Base-by-base conservation (phyloP, 2,888 invertebrate genomes). In the Phlogophora meticulosa region DNA sequence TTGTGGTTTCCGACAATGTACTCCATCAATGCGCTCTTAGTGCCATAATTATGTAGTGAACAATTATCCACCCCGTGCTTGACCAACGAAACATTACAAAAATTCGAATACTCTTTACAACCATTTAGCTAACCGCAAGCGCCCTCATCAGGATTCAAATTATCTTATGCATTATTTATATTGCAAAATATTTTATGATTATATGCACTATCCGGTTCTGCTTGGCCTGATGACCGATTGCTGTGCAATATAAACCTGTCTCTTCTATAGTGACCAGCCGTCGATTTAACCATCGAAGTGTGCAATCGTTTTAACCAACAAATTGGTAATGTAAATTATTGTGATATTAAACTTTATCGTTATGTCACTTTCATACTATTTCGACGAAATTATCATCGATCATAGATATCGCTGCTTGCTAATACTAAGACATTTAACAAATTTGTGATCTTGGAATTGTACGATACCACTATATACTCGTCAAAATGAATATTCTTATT, bases 141-240 rank as follows among this genome's bases (percentile, higher is more conserved):
- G 28, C 1, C n/a, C 20, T 40, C 17, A 11, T 36, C 28, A 4
- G 9, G 34, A 51, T 49, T 51, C 1, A 9, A 68, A 57, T 34
- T 24, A 59, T 34, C 15, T 4, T 28, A 28, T 34, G 4, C 28
- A 53, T 74, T 53, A 61, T 48, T 49, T 24, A 58, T 49, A 13
- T 69, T 71, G 58, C 56, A 66, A 51, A 76, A 49, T 49, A 57
- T 57, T 59, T 22, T 51, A 52, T 61, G 55, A 34, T 46, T 43
- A 64, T 64, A 15, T 32, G 17, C 55, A 65, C 55, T 52, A 66
- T 70, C 75, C 61, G 64, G 72, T 82, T 69, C 7, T 55, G 32
- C 43, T 61, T 75, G 72, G 51, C 81, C 66, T 49, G 68, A 69
- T 82, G 80, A 80, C 75, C 82, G 75, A 72, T 81, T 56, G 61